Conservation (phyloP, 2,888 invertebrate genomes). For the Xiphydria camelus region DNA sequence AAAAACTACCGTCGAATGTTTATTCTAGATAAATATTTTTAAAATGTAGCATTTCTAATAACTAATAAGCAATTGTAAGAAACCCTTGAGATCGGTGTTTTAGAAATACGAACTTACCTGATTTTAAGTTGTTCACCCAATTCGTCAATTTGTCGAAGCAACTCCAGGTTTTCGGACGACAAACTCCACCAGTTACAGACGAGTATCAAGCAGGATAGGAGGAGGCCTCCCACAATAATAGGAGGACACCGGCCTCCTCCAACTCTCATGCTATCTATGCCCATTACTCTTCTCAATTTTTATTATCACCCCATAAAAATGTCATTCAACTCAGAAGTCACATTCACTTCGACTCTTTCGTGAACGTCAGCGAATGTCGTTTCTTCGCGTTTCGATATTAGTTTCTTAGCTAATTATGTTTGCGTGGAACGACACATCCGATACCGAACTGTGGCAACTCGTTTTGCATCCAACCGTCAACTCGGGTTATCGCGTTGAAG, state of each 20-base stretch:
- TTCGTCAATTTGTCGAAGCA: constrained; percentile 51
- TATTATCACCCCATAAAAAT: neutral
- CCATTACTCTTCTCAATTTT: constrained; percentile 35
- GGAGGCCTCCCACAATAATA: constrained; percentile 48
- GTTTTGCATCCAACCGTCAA: too few relatives aligned
- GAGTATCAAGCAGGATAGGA: constrained; percentile 49
- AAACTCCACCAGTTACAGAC: constrained; percentile 55
- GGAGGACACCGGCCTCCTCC: constrained; percentile 54
- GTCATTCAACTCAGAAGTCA: too few relatives aligned
- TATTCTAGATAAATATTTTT: neutral
- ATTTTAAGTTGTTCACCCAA: constrained; percentile 51
- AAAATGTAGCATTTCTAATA: neutral
- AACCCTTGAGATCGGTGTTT: too few relatives aligned
- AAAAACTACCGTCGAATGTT: neutral
- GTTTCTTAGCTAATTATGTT: too few relatives aligned
- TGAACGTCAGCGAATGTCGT: too few relatives aligned
- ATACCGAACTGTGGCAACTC: too few relatives aligned
- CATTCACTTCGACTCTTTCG: too few relatives aligned
- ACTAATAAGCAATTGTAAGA: too few relatives aligned
- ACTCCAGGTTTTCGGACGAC: constrained; percentile 50
- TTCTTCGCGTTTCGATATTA: too few relatives aligned
- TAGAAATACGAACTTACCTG: constrained; percentile 39
- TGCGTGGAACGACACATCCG: too few relatives aligned
- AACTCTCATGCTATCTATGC: constrained; percentile 54
- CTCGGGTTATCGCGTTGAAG: too few relatives aligned